Percentiles rank a stretch among this genome's conserved stretches.
Evolutionary conservation across 1,140 invertebrate genomes (phyloP).

Genomic region (Rhysida immarginata): DNA sequence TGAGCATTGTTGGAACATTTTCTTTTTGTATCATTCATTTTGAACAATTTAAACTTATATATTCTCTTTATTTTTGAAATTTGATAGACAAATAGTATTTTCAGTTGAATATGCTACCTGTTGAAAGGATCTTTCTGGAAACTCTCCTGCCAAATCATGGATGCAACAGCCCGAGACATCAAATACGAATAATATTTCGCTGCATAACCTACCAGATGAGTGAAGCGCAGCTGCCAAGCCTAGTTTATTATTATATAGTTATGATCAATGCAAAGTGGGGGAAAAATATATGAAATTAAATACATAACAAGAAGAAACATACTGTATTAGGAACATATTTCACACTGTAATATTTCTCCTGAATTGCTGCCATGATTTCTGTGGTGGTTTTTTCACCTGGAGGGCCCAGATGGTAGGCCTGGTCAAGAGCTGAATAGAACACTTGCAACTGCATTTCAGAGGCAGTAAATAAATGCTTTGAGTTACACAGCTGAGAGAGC

Average conservation of each 20-base stretch:
- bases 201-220: conserved; percentile 92
- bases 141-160: conserved; percentile 79
- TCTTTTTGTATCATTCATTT: too few species aligned
- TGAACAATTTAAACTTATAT: too few species aligned
- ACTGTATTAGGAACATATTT: conserved; percentile 76
- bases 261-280: background rate
- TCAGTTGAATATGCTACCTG: too few species aligned
- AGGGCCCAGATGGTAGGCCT: conserved; percentile 61
- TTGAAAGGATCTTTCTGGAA: conserved; percentile 71
- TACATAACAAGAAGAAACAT: conserved; percentile 22
- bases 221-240: conserved; percentile 92
- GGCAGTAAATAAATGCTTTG: conserved; percentile 70
- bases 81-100: too few species aligned
- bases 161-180: conserved; percentile 81
- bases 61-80: too few species aligned
- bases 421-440: conserved; percentile 78
- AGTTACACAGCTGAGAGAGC: conserved; percentile 56
- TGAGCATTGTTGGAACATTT: too few species aligned
- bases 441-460: conserved; percentile 84
- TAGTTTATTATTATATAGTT: too few species aligned
- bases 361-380: conserved; percentile 60
- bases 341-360: conserved; percentile 67
- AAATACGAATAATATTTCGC: conserved; percentile 97
- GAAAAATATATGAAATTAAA: too few species aligned
- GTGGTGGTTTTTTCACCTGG: conserved; percentile 40